A percentile compares a stretch with the other conserved stretches of the same genome.
phyloP scores from a whole-genome alignment of 2,888 invertebrate genomes.

The Lutraria lutraria region DNA sequence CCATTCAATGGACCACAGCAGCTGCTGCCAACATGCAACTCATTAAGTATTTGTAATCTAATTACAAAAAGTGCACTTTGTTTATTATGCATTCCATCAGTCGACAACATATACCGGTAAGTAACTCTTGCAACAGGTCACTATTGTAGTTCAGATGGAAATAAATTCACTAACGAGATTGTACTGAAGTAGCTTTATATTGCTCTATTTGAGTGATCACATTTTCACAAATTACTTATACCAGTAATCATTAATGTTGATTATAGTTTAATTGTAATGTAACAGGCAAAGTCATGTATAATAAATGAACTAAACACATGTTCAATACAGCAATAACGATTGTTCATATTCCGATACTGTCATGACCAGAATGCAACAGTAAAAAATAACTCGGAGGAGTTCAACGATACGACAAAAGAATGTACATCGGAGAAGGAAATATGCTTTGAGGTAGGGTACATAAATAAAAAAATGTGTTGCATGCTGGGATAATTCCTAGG shows the following conservation, averaged over 20 bases:
- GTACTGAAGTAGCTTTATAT: too few relatives aligned
- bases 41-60: too few relatives aligned
- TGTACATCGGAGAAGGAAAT: neutral
- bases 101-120: too few relatives aligned
- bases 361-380: neutral
- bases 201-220: neutral
- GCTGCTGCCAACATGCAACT: too few relatives aligned
- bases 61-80: too few relatives aligned
- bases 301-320: slow-evolving; percentile 46
- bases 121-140: too few relatives aligned
- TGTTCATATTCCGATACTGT: neutral
- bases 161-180: too few relatives aligned
- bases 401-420: neutral
- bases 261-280: neutral
- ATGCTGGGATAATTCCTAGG: neutral
- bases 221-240: neutral
- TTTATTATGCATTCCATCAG: too few relatives aligned
- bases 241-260: neutral
- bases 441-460: neutral
- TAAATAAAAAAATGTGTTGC: neutral
- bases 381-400: neutral
- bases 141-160: too few relatives aligned
- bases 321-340: slow-evolving; percentile 27
- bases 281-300: slow-evolving; percentile 27
- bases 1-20: too few relatives aligned